These are phyloP conservation scores for Rhinolophus ferrumequinum DNA, from an alignment of 2,113 vertebrate species.

Conservation along the genomic window DNA sequence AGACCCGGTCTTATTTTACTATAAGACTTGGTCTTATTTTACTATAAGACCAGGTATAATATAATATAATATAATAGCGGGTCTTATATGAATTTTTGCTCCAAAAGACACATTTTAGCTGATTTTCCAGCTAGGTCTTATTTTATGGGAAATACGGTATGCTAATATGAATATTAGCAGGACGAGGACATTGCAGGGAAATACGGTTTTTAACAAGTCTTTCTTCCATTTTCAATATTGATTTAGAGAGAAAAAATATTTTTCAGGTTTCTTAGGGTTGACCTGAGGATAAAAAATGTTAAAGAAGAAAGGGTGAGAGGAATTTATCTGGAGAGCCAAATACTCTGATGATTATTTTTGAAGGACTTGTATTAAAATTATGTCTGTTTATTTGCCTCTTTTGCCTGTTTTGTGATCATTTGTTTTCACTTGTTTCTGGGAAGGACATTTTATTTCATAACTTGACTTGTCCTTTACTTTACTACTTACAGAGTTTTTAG, in stretches of 20 bases:
- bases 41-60: too few relatives aligned
- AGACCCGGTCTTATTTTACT: too few relatives aligned
- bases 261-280: neutral
- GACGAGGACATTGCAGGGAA: neutral
- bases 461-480: neutral
- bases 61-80: too few relatives aligned
- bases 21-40: too few relatives aligned
- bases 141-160: too few relatives aligned
- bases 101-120: too few relatives aligned
- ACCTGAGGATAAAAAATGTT: neutral
- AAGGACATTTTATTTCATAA: constrained; percentile 29
- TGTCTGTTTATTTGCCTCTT: constrained; percentile 28
- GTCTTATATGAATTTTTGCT: too few relatives aligned
- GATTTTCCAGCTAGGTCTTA: too few relatives aligned
- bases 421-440: constrained; percentile 13
- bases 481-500: neutral
- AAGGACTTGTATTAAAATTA: constrained; percentile 28
- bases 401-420: constrained; percentile 3
- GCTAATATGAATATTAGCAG: neutral
- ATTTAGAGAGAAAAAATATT: neutral
- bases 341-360: constrained; percentile 3
- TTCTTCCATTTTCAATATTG: neutral
- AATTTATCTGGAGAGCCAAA: constrained; percentile 44
- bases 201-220: neutral
- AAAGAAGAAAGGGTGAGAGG: neutral